These are phyloP conservation scores for Embidobia sp. DNA, from an alignment of 2,888 invertebrate species.

Conservation along the genomic window DNA sequence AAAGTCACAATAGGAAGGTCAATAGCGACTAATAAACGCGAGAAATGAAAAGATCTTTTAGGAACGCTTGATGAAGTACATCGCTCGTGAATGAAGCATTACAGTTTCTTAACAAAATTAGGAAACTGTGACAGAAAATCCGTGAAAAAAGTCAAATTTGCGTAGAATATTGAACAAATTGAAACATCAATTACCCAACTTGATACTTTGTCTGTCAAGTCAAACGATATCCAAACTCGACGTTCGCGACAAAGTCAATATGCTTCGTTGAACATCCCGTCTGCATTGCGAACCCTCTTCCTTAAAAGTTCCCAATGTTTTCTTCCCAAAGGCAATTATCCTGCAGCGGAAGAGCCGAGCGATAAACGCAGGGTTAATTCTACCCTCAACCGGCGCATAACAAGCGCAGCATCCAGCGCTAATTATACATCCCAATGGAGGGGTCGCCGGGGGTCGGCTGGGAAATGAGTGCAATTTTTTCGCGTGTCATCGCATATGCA, in stretches of 20 bases:
- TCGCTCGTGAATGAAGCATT: no score
- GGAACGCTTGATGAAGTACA: no score
- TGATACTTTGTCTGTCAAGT: slow-evolving; percentile 43
- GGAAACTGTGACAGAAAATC: not conserved
- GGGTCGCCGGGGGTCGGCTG: not conserved
- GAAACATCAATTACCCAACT: slow-evolving; percentile 41
- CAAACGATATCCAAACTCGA: slow-evolving; percentile 50
- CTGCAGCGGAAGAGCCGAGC: slow-evolving; percentile 31
- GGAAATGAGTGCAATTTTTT: slow-evolving; percentile 52
- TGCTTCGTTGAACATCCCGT: slow-evolving; percentile 52
- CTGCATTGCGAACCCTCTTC: slow-evolving; percentile 43
- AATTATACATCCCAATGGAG: slow-evolving; percentile 25
- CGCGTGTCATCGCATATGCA: slow-evolving; percentile 67
- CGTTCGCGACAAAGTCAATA: slow-evolving; percentile 57
- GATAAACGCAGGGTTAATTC: slow-evolving; percentile 54
- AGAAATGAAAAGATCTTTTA: no score
- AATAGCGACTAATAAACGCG: no score
- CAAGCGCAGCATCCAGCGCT: slow-evolving; percentile 46
- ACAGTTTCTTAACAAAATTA: not conserved
- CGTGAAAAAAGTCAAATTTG: slow-evolving; percentile 11
- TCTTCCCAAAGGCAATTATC: slow-evolving; percentile 61
- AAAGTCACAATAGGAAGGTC: no score
- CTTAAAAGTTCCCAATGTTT: slow-evolving; percentile 57
- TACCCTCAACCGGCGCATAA: slow-evolving; percentile 43
- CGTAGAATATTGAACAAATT: slow-evolving; percentile 19